A percentile compares a stretch with the other conserved stretches of the same genome.
Evolutionary conservation across 2,113 vertebrate species (phyloP).

Genomic region (Camarhynchus parvulus): DNA sequence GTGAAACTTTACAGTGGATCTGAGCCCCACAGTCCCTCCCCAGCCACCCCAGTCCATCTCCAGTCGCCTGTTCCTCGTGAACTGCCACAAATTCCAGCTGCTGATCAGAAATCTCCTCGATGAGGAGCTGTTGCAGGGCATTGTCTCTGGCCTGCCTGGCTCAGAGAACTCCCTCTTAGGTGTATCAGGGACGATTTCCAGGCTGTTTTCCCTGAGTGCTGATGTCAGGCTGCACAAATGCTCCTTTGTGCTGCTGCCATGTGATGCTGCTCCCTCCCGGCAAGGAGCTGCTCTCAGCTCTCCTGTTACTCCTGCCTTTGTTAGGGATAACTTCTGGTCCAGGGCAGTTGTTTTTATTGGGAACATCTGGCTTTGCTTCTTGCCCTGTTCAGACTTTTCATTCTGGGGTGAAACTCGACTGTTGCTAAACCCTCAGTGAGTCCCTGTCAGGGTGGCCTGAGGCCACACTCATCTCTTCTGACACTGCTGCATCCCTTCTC

Average conservation of each 20-base stretch:
- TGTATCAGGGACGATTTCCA: background rate
- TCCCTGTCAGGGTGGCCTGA: fast-evolving
- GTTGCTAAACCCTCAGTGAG: background rate
- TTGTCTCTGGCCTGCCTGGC: background rate
- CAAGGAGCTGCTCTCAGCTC: background rate
- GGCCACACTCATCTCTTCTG: fast-evolving
- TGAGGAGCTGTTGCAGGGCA: background rate
- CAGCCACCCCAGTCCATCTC: background rate
- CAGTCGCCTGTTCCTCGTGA: background rate
- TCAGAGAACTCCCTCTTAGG: background rate
- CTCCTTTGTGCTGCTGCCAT: background rate
- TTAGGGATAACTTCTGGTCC: background rate
- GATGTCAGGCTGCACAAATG: background rate
- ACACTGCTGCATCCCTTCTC: background rate
- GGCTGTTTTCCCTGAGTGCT: background rate
- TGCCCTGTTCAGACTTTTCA: background rate
- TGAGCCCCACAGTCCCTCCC: background rate
- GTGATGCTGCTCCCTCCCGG: background rate
- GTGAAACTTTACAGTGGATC: background rate
- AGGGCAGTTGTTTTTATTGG: background rate
- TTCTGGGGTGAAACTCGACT: background rate
- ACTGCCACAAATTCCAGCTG: background rate
- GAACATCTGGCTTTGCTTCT: background rate
- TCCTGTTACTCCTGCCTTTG: background rate
- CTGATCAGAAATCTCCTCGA: fast-evolving